Percentiles rank a stretch among this genome's conserved stretches.
Conservation (phyloP, 1,140 invertebrate genomes). For the Drosophila pallidifrons region DNA sequence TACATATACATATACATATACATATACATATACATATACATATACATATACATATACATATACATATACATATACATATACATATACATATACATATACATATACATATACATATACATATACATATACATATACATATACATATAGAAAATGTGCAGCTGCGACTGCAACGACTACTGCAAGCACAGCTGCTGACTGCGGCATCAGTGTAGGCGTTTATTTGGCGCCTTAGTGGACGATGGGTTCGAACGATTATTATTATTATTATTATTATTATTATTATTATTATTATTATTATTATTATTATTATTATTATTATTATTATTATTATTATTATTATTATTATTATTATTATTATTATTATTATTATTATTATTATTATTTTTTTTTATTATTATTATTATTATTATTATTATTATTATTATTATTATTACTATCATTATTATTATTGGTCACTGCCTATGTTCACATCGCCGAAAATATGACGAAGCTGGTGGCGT, state of each 20-base stretch:
- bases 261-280: not conserved
- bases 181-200: not conserved
- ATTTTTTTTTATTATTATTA: not conserved
- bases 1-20: too few relatives aligned
- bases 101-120: too few relatives aligned
- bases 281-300: slow-evolving; percentile 2
- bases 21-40: too few relatives aligned
- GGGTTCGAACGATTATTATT: not conserved
- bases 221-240: not conserved
- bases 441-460: not conserved
- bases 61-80: too few relatives aligned
- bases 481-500: not conserved
- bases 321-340: slow-evolving; percentile 1
- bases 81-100: too few relatives aligned
- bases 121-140: not conserved
- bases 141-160: slow-evolving; percentile 38
- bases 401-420: not conserved
- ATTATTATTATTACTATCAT: not conserved
- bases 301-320: not conserved
- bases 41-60: too few relatives aligned
- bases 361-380: not conserved
- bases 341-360: not conserved
- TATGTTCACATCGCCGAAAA: slow-evolving; percentile 4
- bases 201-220: not conserved
- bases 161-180: slow-evolving; percentile 39